A percentile compares a stretch with the other conserved stretches of the same genome.
Evolutionary conservation across 2,797 vertebrate species (phyloP).

Genomic region (Sardinella longiceps): DNA sequence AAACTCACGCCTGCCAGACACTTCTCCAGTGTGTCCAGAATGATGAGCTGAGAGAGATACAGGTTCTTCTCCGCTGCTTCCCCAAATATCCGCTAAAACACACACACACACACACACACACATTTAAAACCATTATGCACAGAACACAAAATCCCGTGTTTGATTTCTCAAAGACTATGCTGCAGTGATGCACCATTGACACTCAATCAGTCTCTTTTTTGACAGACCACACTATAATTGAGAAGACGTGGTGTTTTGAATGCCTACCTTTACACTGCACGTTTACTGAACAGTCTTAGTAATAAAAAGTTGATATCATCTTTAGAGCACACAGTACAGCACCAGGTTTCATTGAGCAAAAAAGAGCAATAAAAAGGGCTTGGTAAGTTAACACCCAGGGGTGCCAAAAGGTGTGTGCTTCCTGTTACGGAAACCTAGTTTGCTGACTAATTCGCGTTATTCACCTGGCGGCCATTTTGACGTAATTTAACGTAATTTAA

Average conservation of each 20-base stretch:
- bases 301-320: neutral
- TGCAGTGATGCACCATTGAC: no score
- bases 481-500: no score
- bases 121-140: neutral
- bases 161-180: no score
- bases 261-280: no score
- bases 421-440: neutral
- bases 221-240: no score
- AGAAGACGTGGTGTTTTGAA: neutral
- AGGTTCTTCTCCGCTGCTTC: slow-evolving; percentile 97
- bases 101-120: neutral
- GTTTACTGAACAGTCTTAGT: neutral
- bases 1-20: slow-evolving; percentile 95
- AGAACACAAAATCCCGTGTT: no score
- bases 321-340: neutral
- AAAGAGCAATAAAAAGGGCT: neutral
- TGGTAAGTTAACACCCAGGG: neutral
- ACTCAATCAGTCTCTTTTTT: no score
- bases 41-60: slow-evolving; percentile 99
- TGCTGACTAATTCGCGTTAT: no score
- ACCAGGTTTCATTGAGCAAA: neutral
- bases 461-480: no score
- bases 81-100: slow-evolving; percentile 94
- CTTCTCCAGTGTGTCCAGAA: slow-evolving; percentile 99
- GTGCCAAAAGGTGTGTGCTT: neutral